These are phyloP conservation scores for Larimichthys polyactis DNA, from an alignment of 2,113 vertebrate genomes.

Conservation along the genomic window DNA sequence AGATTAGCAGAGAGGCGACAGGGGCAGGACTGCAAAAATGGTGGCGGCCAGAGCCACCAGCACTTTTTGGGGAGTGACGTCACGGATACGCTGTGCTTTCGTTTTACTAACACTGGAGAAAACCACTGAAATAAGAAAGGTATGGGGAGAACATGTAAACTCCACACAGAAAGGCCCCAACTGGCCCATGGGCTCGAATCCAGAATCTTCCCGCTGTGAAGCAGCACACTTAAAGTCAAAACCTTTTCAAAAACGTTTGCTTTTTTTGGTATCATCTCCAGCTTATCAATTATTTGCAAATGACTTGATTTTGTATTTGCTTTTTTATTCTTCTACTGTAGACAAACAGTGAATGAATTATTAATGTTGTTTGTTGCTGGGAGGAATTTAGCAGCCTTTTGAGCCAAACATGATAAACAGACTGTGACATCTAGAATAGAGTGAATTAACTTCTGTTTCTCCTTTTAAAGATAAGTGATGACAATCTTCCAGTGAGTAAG, in stretches of 20 bases:
- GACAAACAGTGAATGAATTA: conserved; percentile 54
- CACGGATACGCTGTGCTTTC: too few relatives aligned
- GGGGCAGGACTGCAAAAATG: too few relatives aligned
- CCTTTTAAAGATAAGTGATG: conserved; percentile 31
- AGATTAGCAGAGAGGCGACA: too few relatives aligned
- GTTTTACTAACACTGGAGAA: too few relatives aligned
- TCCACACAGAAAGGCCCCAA: not conserved
- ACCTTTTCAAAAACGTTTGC: not conserved
- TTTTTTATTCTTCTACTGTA: conserved; percentile 33
- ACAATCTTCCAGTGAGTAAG: conserved; percentile 8
- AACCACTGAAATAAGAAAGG: too few relatives aligned
- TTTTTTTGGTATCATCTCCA: not conserved
- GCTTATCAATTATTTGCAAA: conserved; percentile 32
- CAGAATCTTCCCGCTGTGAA: not conserved
- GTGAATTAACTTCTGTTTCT: conserved; percentile 14
- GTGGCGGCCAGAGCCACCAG: too few relatives aligned
- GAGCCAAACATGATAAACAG: conserved; percentile 39
- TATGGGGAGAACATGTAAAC: not conserved
- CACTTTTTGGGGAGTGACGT: too few relatives aligned
- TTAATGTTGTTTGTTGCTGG: conserved; percentile 50
- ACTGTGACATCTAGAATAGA: conserved; percentile 16
- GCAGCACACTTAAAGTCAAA: not conserved
- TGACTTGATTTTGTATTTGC: conserved; percentile 27
- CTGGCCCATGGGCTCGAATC: too few relatives aligned
- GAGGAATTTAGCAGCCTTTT: conserved; percentile 35